phyloP scores from a whole-genome alignment of 2,888 invertebrate genomes.

The Hirtodrosophila trivittata region DNA sequence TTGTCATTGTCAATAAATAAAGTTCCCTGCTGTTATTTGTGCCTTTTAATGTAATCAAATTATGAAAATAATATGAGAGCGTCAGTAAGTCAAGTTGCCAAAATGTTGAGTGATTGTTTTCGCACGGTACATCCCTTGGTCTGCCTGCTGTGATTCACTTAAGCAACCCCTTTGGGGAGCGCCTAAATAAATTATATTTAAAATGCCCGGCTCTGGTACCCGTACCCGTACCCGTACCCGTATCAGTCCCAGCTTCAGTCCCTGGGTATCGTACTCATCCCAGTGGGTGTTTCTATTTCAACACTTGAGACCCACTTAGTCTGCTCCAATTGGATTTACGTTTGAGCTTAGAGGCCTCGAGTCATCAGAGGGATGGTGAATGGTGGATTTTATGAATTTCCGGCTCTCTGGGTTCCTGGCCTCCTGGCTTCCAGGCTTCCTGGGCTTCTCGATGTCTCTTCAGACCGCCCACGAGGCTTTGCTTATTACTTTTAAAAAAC shows the following conservation, averaged over 20 bases:
- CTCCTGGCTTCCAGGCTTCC: slow-evolving; percentile 10
- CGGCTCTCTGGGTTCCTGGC: slow-evolving; percentile 22
- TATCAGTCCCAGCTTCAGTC: slow-evolving; percentile 25
- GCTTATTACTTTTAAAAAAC: slow-evolving; percentile 70
- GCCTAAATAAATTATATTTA: slow-evolving; percentile 75
- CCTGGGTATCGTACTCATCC: slow-evolving; percentile 47
- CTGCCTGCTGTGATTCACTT: slow-evolving; percentile 68
- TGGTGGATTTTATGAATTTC: slow-evolving; percentile 5
- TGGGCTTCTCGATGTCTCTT: slow-evolving; percentile 34
- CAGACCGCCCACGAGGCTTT: slow-evolving; percentile 73
- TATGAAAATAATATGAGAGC: slow-evolving; percentile 71
- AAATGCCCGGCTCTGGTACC: slow-evolving; percentile 47
- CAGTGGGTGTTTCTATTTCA: slow-evolving; percentile 73
- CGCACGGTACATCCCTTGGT: slow-evolving; percentile 41
- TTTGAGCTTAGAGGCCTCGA: slow-evolving; percentile 45
- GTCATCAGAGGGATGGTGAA: slow-evolving; percentile 15
- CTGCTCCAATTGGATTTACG: slow-evolving; percentile 70
- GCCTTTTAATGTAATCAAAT: slow-evolving; percentile 75
- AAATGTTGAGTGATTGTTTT: slow-evolving; percentile 78
- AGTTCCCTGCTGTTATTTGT: slow-evolving; percentile 27
- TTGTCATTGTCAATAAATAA: not conserved
- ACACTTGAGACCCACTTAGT: slow-evolving; percentile 56
- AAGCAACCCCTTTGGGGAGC: slow-evolving; percentile 65
- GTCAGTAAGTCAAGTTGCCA: slow-evolving; percentile 72
- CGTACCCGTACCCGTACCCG: not conserved